Conservation (phyloP, 2,113 vertebrate species). For the Megaceryle torquata region DNA sequence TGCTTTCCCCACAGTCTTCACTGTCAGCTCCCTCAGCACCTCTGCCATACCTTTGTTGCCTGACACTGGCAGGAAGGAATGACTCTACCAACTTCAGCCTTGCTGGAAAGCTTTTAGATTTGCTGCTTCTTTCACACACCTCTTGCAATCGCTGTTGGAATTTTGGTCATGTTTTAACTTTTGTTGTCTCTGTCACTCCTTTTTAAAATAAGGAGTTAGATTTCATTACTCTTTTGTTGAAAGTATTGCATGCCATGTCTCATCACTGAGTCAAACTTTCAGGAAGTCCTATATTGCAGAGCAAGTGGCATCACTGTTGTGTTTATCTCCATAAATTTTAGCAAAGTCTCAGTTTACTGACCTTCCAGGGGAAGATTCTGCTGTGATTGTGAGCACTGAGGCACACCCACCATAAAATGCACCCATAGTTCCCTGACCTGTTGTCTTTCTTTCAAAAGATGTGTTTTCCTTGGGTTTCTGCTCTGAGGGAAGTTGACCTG, state of each 20-base stretch:
- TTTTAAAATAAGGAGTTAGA: background rate
- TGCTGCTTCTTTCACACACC: background rate
- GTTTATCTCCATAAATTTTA: background rate
- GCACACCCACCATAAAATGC: background rate
- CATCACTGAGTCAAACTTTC: background rate
- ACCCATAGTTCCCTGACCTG: background rate
- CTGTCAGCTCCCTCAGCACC: background rate
- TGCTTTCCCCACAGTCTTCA: rapidly evolving
- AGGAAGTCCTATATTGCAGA: background rate
- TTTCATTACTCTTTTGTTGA: background rate
- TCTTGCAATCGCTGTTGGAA: background rate
- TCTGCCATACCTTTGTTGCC: background rate
- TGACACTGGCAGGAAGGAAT: background rate
- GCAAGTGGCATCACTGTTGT: background rate
- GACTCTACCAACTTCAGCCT: background rate
- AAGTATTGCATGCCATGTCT: background rate
- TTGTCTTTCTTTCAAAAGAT: background rate
- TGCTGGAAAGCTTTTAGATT: background rate
- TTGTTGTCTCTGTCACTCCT: background rate
- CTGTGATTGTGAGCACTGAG: background rate
- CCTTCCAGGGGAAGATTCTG: background rate
- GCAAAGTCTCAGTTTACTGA: background rate
- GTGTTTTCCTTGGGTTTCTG: background rate
- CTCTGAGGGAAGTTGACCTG: background rate
- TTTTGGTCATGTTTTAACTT: background rate